These are phyloP conservation scores for Asarcornis scutulata DNA, from an alignment of 2,113 vertebrate species.

Conservation along the genomic window DNA sequence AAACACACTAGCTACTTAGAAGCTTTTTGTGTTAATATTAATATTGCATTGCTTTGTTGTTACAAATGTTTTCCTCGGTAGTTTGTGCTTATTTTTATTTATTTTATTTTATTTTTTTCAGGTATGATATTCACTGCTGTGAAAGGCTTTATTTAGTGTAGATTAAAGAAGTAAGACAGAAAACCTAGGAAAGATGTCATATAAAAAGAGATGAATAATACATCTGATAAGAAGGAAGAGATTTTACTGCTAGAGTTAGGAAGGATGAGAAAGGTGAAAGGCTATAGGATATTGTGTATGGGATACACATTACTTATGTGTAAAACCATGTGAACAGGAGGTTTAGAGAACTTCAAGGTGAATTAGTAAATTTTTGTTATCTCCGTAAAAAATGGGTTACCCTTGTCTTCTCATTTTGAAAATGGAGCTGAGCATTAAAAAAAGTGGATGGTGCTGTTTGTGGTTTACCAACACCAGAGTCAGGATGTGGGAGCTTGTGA, in stretches of 20 bases:
- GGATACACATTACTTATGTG: neutral
- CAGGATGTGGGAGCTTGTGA: neutral
- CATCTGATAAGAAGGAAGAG: neutral
- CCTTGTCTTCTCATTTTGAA: neutral
- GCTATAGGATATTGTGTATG: neutral
- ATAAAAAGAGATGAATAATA: neutral
- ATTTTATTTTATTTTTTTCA: neutral
- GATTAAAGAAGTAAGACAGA: neutral
- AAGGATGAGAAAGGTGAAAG: neutral
- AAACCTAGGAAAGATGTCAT: neutral
- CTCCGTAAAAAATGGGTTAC: neutral
- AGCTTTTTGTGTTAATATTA: neutral
- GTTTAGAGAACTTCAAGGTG: neutral
- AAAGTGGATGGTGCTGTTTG: neutral
- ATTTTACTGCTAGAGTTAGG: neutral
- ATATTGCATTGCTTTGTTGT: neutral
- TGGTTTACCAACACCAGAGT: neutral
- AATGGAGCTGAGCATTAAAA: neutral
- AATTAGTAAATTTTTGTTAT: neutral
- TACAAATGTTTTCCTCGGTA: neutral
- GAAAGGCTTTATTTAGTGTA: neutral
- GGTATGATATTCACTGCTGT: neutral
- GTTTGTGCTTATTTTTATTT: neutral
- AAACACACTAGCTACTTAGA: neutral
- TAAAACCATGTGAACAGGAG: neutral